A percentile compares a stretch with the other conserved stretches of the same genome.
Conservation (phyloP, 2,113 vertebrate species). For the Chaetodon auriga region DNA sequence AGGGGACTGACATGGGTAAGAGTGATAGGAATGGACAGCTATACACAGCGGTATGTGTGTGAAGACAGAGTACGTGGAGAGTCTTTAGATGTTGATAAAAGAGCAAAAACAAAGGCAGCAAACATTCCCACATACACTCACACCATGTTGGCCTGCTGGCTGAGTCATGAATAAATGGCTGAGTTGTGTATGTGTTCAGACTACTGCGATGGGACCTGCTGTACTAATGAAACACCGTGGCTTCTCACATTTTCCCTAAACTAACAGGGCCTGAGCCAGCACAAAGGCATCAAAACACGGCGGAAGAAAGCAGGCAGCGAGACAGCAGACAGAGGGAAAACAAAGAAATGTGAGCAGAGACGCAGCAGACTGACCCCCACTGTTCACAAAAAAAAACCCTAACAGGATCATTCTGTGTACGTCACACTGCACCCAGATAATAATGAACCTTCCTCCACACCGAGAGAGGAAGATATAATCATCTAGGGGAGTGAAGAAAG, state of each 20-base stretch:
- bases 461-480: constrained; percentile 20
- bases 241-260: constrained; percentile 35
- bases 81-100: constrained; percentile 54
- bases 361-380: constrained; percentile 5
- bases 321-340: neutral
- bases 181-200: constrained; percentile 9
- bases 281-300: constrained; percentile 27
- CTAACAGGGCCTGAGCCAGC: constrained; percentile 22
- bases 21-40: constrained; percentile 52
- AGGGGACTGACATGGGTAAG: neutral
- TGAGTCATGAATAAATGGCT: constrained; percentile 45
- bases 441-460: constrained; percentile 30
- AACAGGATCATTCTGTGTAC: constrained; percentile 4
- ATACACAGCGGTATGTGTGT: constrained; percentile 47
- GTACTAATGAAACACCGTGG: constrained; percentile 34
- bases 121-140: constrained; percentile 16
- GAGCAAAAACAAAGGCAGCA: constrained; percentile 26
- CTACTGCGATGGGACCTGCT: constrained; percentile 2
- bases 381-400: neutral
- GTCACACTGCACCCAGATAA: constrained; percentile 1
- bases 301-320: neutral
- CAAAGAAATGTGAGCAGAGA: constrained; percentile 21
- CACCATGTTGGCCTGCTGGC: constrained; percentile 12
- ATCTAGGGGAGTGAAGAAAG: constrained; percentile 20
- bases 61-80: constrained; percentile 18